Evolutionary conservation across 2,888 invertebrate genomes (phyloP), one percentile per base, ranked within the genome.

Genomic region (Salticus scenicus): DNA sequence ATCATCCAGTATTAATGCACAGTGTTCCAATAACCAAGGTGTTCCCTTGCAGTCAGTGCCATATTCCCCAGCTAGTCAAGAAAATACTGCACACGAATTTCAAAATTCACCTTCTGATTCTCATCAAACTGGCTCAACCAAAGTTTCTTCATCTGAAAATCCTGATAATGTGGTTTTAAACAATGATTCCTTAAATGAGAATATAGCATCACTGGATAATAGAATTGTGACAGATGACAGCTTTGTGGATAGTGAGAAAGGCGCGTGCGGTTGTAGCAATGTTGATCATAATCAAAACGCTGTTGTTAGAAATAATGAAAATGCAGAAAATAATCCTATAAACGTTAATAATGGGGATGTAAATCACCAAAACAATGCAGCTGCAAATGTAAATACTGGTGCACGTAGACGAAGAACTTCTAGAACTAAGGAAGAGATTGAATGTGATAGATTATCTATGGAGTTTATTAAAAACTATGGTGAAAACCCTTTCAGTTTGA

Each of bases 391-490:
- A 33, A 73, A 79, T 30, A 81, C 84, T 1, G 74, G 81, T 12
- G 75, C 41, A 69, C 37, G 83, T n/a, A 37, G 37, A 24, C 67
- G 82, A 1, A 86, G 82, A 64, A 30, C 28, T 41, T 24, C 27
- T 14, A 90, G 90, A 30, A 90, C 91, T 0, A 89, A 94, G 88
- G 95, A 96, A 90, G 96, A 96, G 91, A 93, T 95, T 89, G 95
- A 95, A 89, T 96, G 95, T 92, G 96, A 96, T 90, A 93, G 94
- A 89, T 92, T 95, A 85, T 92, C 92, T 5, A 90, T 91, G 89
- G 92, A 92, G 88, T 90, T 92, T 71, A 92, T 90, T 78, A 91
- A 91, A 79, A 91, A 91, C 79, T 90, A 91, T 30, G 90, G 91
- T 31, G 90, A 90, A 90, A 94, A 94, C 90, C n/a, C n/a, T n/a